phyloP scores from a whole-genome alignment of 2,797 vertebrate species.

The Poeciliopsis turneri region DNA sequence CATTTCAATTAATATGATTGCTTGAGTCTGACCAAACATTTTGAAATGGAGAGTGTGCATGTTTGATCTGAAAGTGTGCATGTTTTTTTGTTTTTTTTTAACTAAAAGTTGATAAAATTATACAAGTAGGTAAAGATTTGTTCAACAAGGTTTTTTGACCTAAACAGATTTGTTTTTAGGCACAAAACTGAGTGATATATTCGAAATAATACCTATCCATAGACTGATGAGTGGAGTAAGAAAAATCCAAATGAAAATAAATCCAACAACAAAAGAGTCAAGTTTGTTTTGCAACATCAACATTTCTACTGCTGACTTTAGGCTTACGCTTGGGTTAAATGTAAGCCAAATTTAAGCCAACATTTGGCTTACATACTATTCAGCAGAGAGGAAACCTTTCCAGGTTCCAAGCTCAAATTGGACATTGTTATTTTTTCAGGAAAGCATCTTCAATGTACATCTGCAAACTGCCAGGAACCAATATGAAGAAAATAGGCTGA shows the following conservation, averaged over 20 bases:
- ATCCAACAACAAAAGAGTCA: not conserved
- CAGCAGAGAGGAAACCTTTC: slow-evolving; percentile 14
- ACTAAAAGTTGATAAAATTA: not conserved
- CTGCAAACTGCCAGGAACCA: slow-evolving; percentile 31
- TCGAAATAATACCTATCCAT: not conserved
- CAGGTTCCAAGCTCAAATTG: slow-evolving; percentile 30
- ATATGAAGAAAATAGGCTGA: slow-evolving; percentile 17
- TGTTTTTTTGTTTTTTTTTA: not conserved
- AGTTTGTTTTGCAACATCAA: slow-evolving; percentile 12
- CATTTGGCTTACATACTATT: not conserved
- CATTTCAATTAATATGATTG: not conserved
- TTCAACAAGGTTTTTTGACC: not conserved
- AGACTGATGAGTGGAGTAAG: not conserved
- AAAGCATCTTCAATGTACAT: slow-evolving; percentile 30
- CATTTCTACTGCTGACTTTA: slow-evolving; percentile 28
- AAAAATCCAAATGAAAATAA: not conserved
- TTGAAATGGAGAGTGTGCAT: not conserved
- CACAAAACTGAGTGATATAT: not conserved
- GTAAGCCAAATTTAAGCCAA: too few relatives aligned
- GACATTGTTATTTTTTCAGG: slow-evolving; percentile 35
- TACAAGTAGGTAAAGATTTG: not conserved
- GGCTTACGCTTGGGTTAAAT: not conserved
- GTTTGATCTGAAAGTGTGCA: not conserved
- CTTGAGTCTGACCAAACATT: not conserved
- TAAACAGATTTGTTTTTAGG: not conserved